Evolutionary conservation across 1,140 invertebrate genomes (phyloP).

Genomic region (Zaprionus inermis): DNA sequence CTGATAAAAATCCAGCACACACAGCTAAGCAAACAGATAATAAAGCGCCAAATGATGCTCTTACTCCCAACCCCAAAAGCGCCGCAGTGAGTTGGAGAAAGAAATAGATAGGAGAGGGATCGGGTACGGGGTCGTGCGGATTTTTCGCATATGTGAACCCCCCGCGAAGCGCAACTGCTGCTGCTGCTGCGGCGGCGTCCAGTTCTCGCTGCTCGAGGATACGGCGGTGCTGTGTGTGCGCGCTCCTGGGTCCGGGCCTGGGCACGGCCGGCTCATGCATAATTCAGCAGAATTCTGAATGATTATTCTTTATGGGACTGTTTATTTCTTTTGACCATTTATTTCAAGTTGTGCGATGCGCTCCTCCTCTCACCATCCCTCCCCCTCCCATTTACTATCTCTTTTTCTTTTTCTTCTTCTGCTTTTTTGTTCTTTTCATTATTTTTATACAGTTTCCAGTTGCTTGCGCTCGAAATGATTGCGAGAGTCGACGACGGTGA

Average conservation of each 20-base stretch:
- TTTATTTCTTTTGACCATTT: conserved; percentile 84
- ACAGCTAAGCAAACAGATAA: conserved; percentile 78
- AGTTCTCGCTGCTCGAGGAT: conserved; percentile 48
- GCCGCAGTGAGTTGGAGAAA: neutral
- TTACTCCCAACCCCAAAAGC: neutral
- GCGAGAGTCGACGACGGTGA: conserved; percentile 73
- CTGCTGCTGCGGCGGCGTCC: conserved; percentile 37
- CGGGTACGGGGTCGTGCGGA: conserved; percentile 12
- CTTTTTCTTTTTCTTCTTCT: conserved; percentile 3
- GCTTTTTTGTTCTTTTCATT: conserved; percentile 61
- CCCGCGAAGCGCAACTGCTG: conserved; percentile 37
- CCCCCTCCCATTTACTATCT: neutral
- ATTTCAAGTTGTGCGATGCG: conserved; percentile 75
- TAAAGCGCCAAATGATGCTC: conserved; percentile 79
- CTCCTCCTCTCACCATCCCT: conserved; percentile 10
- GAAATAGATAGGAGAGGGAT: neutral
- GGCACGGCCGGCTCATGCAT: conserved; percentile 74
- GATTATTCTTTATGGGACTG: conserved; percentile 84
- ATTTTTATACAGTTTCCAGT: conserved; percentile 83
- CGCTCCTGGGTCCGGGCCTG: conserved; percentile 1
- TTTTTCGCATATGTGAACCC: conserved; percentile 76
- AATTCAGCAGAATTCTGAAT: conserved; percentile 84
- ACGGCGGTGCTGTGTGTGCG: neutral
- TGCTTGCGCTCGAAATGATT: conserved; percentile 81
- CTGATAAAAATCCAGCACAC: conserved; percentile 79